These are phyloP conservation scores for Chrysina gloriosa DNA, from an alignment of 2,888 invertebrate genomes.

Conservation along the genomic window DNA sequence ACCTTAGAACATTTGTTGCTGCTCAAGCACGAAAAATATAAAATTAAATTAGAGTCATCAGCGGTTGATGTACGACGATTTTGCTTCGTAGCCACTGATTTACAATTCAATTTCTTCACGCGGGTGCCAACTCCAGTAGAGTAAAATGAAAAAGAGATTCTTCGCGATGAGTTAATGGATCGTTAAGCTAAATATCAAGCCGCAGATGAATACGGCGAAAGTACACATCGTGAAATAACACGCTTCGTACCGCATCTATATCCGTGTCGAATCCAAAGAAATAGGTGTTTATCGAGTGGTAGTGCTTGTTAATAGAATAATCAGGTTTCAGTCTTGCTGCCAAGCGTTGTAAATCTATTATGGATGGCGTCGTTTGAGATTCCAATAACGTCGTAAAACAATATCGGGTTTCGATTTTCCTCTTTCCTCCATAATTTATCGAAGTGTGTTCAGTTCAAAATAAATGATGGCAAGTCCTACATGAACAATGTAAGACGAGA, in stretches of 20 bases:
- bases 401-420: no score
- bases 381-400: not conserved
- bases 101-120: not conserved
- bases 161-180: not conserved
- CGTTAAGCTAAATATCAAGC: not conserved
- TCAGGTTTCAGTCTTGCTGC: slow-evolving; percentile 13
- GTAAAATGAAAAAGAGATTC: not conserved
- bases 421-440: no score
- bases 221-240: slow-evolving; percentile 6
- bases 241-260: not conserved
- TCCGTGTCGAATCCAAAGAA: not conserved
- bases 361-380: not conserved
- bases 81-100: not conserved
- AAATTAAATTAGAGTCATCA: slow-evolving; percentile 4
- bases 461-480: no score
- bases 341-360: slow-evolving; percentile 1
- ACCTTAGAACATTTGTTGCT: not conserved
- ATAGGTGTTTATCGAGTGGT: not conserved
- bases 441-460: no score
- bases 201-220: not conserved
- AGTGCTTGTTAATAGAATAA: not conserved
- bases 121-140: not conserved
- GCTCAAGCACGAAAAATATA: not conserved
- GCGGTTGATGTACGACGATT: not conserved
- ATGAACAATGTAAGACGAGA: no score